A percentile compares a stretch with the other conserved stretches of the same genome.
These are phyloP conservation scores for Volucella zonaria DNA, from an alignment of 2,888 invertebrate species.

Conservation along the genomic window DNA sequence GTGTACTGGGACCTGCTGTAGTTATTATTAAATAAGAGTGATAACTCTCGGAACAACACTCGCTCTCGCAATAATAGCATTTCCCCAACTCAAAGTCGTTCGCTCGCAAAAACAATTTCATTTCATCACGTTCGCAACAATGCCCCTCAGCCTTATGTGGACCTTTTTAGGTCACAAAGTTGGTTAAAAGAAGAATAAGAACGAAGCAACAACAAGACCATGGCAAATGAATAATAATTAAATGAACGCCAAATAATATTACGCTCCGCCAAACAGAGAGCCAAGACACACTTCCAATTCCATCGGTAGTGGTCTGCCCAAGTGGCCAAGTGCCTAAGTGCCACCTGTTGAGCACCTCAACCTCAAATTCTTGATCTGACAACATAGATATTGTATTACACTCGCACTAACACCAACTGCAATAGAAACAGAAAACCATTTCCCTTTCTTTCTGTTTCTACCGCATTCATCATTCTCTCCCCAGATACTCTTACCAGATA, in stretches of 20 bases:
- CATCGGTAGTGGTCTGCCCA: conserved; percentile 23
- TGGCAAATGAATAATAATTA: conserved; percentile 55
- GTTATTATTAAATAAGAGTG: not conserved
- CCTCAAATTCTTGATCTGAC: conserved; percentile 30
- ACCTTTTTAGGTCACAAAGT: conserved; percentile 62
- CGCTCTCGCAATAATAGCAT: conserved; percentile 9
- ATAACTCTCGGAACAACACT: not conserved
- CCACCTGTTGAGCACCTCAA: too few relatives aligned
- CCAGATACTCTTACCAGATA: conserved; percentile 1
- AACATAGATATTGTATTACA: conserved; percentile 12
- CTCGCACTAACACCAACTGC: conserved; percentile 26
- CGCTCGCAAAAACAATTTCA: conserved; percentile 44
- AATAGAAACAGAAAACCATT: conserved; percentile 52
- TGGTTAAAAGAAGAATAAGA: conserved; percentile 50
- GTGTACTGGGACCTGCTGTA: conserved; percentile 8
- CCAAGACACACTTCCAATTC: conserved; percentile 56
- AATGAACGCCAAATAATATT: conserved; percentile 39
- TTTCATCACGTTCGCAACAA: conserved; percentile 52
- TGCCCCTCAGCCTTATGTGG: conserved; percentile 32
- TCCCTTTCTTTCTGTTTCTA: conserved; percentile 67
- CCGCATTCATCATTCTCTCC: conserved; percentile 37
- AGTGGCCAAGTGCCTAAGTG: too few relatives aligned
- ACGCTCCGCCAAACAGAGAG: conserved; percentile 43
- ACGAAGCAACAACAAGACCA: conserved; percentile 26
- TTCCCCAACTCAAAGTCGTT: conserved; percentile 2